phyloP scores from a whole-genome alignment of 2,888 invertebrate species.

The Drosophila anomelani region DNA sequence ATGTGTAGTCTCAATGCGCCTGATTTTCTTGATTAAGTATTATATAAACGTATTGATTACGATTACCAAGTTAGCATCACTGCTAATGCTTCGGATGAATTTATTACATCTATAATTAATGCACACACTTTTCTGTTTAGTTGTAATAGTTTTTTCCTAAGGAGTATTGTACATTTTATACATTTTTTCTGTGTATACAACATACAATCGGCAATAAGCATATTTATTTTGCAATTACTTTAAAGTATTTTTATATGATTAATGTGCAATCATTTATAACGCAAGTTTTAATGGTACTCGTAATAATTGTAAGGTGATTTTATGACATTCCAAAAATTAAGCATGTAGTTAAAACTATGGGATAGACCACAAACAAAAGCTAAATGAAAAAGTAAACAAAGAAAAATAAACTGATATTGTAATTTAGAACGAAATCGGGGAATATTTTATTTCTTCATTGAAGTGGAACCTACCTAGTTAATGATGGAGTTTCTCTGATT shows the following conservation, averaged over 20 bases:
- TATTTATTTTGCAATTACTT: constrained; percentile 43
- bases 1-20: constrained; percentile 62
- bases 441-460: too few species aligned
- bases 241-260: constrained; percentile 30
- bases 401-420: constrained; percentile 18
- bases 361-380: constrained; percentile 42
- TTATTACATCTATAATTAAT: constrained; percentile 46
- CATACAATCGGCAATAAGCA: constrained; percentile 20
- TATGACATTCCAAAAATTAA: constrained; percentile 76
- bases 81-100: constrained; percentile 21
- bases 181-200: constrained; percentile 37
- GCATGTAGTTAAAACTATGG: constrained; percentile 57
- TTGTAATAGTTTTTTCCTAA: constrained; percentile 28
- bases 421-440: not conserved
- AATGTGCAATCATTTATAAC: constrained; percentile 40
- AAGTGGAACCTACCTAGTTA: not conserved
- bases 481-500: not conserved
- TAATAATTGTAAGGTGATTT: constrained; percentile 69
- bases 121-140: constrained; percentile 54
- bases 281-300: constrained; percentile 51
- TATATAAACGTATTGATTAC: constrained; percentile 40
- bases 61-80: constrained; percentile 42
- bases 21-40: constrained; percentile 67
- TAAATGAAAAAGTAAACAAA: constrained; percentile 27
- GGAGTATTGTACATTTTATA: constrained; percentile 59